Conservation (phyloP, 2,797 vertebrate species). For the Leptodactylus fallax region DNA sequence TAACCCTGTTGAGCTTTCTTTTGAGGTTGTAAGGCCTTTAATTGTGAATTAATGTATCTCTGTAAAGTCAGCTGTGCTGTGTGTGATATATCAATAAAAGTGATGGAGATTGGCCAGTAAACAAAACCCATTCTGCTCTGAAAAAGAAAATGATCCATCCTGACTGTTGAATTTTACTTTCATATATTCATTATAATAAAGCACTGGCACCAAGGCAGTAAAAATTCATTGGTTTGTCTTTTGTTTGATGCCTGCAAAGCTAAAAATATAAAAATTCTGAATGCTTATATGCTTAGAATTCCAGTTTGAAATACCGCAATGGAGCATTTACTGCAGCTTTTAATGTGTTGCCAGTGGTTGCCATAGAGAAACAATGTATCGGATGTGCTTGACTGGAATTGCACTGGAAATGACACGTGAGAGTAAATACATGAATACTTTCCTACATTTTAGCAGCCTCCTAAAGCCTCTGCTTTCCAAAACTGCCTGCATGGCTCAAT, state of each 20-base stretch:
- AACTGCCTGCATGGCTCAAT: neutral
- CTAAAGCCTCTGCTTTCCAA: neutral
- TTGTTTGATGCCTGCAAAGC: conserved; percentile 48
- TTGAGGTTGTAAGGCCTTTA: neutral
- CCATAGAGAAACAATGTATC: conserved; percentile 10
- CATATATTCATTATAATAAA: conserved; percentile 41
- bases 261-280: conserved; percentile 14
- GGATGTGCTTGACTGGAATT: conserved; percentile 2
- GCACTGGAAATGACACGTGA: neutral
- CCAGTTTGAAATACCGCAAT: neutral
- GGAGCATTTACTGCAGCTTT: neutral
- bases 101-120: neutral
- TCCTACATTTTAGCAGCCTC: neutral
- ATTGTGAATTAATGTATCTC: conserved; percentile 8
- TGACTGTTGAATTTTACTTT: conserved; percentile 25
- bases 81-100: neutral
- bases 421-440: neutral
- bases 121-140: neutral
- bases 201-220: conserved; percentile 13
- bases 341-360: neutral
- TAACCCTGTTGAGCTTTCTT: neutral
- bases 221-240: conserved; percentile 36
- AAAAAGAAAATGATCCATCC: conserved; percentile 39
- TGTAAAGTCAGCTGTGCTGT: neutral
- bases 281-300: conserved; percentile 6